Percentiles rank a stretch among this genome's conserved stretches.
Conservation (phyloP, 2,113 vertebrate species). For the Cariama cristata region DNA sequence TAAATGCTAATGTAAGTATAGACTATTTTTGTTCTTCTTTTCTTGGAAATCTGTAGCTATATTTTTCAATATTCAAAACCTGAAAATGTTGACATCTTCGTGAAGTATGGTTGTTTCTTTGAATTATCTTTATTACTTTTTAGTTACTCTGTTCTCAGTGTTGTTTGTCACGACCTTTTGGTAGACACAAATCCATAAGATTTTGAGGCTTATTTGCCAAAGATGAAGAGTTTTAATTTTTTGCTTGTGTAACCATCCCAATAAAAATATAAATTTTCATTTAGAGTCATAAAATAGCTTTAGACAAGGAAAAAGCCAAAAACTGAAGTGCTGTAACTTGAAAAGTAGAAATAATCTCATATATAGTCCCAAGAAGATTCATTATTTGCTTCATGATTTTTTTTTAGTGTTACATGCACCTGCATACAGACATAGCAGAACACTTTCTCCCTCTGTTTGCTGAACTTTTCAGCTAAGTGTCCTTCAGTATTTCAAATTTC, state of each 20-base stretch:
- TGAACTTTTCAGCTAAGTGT: neutral
- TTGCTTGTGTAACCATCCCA: constrained; percentile 21
- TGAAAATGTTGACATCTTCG: neutral
- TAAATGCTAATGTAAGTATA: neutral
- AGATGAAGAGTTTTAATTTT: constrained; percentile 42
- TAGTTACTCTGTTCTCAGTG: neutral
- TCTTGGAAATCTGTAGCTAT: neutral
- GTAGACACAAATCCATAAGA: neutral
- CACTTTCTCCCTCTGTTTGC: neutral
- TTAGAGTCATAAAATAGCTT: constrained; percentile 2
- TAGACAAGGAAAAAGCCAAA: constrained; percentile 37
- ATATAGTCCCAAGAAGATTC: neutral
- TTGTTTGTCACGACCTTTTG: neutral
- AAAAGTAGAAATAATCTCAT: neutral
- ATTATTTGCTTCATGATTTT: constrained; percentile 6
- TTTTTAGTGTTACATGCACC: neutral
- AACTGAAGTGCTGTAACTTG: neutral
- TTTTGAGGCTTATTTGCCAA: constrained; percentile 1
- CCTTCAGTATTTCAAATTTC: neutral
- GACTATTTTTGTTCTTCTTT: neutral
- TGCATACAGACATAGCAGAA: neutral
- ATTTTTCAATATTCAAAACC: neutral
- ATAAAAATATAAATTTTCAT: constrained; percentile 23
- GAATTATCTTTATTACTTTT: neutral
- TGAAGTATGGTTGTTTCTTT: neutral